phyloP scores from a whole-genome alignment of 2,113 vertebrate genomes.

The Macquaria ambigua region DNA sequence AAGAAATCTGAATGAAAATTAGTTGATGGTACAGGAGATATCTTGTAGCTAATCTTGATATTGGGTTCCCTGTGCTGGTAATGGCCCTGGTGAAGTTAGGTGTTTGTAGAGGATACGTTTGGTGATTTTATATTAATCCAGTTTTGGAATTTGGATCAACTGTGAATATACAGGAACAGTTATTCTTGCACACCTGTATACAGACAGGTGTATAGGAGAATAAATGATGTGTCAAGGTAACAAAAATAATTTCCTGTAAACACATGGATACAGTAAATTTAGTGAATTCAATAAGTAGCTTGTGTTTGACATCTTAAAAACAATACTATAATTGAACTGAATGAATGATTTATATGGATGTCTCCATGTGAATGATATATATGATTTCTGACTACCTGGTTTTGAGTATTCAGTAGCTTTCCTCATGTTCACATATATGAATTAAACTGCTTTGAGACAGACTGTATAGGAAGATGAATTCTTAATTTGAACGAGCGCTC shows the following conservation, averaged over 20 bases:
- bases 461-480: constrained; percentile 20
- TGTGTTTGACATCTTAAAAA: constrained; percentile 10
- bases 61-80: background rate
- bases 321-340: background rate
- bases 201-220: background rate
- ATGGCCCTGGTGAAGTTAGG: background rate
- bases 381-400: background rate
- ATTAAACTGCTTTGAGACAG: constrained; percentile 9
- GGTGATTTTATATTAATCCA: background rate
- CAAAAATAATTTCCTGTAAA: background rate
- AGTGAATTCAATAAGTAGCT: background rate
- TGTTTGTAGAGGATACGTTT: background rate
- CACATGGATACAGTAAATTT: too few relatives aligned
- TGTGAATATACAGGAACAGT: background rate
- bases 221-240: background rate
- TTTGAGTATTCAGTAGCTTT: constrained; percentile 14
- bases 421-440: constrained; percentile 3
- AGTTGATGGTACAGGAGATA: background rate
- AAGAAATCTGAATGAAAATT: background rate
- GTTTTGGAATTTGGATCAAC: background rate
- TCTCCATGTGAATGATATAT: background rate
- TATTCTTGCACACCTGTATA: background rate
- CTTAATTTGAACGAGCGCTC: constrained; percentile 44
- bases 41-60: background rate
- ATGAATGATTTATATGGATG: constrained; percentile 9